Evolutionary conservation across 2,113 vertebrate species (phyloP), one percentile per base, ranked within the genome.

Genomic region (Stictonetta naevosa): DNA sequence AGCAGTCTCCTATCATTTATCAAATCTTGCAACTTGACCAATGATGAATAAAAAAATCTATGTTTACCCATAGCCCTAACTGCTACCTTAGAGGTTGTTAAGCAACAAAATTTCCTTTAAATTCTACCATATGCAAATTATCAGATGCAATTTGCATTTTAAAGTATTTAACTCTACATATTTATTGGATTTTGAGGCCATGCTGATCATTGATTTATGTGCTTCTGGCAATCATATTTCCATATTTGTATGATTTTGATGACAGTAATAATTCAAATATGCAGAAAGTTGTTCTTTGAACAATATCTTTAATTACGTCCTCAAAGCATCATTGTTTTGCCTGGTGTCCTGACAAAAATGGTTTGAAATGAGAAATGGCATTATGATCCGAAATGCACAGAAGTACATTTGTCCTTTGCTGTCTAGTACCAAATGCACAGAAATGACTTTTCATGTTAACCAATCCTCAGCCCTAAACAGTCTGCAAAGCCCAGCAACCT

Each of bases 251-350:
- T 99, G 99, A 98, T 99, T 99, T 99, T 99, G 99, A 99, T 99
- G 99, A 99, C 99, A 99, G 99, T 99, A 99, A 99, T 99, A 99
- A 99, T 99, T 99, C 99, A 99, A 99, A 99, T 99, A 99, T 99
- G 99, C 99, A 99, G 99, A 99, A 99, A 99, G 99, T 99, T 99
- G 98, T 99, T 99, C 99, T 99, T 99, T 99, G 99, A 99, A 99
- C 98, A 99, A 99, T 99, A 99, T 99, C 99, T 99, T 99, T 99
- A 99, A 99, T 99, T 99, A 99, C 99, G 98, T 99, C 99, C 99
- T 99, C 98, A 99, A 99, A 99, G 99, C 99, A 99, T 99, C 98
- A 99, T 99, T 98, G 98, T 98, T 99, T 98, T 98, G 98, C 98
- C 96, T 97, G 95, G 96, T 98, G 97, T 97, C 98, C 98, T 98